Evolutionary conservation across 2,888 invertebrate species (phyloP).

Genomic region (Drosophila neoperkinsi): DNA sequence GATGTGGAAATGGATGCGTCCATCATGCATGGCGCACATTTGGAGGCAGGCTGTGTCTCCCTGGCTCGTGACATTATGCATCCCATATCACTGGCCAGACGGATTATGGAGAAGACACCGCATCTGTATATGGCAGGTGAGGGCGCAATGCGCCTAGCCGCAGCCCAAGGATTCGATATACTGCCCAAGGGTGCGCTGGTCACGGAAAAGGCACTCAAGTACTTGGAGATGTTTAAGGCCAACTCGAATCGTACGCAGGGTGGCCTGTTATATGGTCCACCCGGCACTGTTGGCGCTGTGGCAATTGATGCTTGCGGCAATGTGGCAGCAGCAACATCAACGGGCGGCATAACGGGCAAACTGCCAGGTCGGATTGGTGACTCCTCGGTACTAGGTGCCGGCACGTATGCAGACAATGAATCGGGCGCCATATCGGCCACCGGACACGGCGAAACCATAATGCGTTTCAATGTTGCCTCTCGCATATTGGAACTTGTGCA

Average conservation of each 20-base stretch:
- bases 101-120: constrained; percentile 90
- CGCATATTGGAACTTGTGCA: constrained; percentile 89
- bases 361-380: constrained; percentile 92
- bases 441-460: constrained; percentile 93
- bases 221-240: constrained; percentile 85
- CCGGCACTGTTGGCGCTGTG: constrained; percentile 90
- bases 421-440: constrained; percentile 92
- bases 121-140: constrained; percentile 91
- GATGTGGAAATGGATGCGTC: constrained; percentile 95
- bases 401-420: constrained; percentile 90
- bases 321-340: constrained; percentile 93
- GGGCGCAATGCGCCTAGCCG: constrained; percentile 91
- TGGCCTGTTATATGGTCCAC: constrained; percentile 15
- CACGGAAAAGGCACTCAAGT: constrained; percentile 87
- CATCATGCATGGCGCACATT: constrained; percentile 90
- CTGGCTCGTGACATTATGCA: constrained; percentile 90
- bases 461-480: constrained; percentile 91
- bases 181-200: constrained; percentile 89
- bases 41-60: constrained; percentile 91
- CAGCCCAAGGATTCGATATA: constrained; percentile 86
- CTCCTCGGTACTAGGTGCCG: constrained; percentile 90
- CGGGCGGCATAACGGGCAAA: constrained; percentile 93
- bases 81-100: constrained; percentile 91
- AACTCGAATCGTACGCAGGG: background rate
- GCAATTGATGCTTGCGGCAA: constrained; percentile 90